Conservation (phyloP, 2,888 invertebrate genomes). For the Caenorhabditis wallacei region DNA sequence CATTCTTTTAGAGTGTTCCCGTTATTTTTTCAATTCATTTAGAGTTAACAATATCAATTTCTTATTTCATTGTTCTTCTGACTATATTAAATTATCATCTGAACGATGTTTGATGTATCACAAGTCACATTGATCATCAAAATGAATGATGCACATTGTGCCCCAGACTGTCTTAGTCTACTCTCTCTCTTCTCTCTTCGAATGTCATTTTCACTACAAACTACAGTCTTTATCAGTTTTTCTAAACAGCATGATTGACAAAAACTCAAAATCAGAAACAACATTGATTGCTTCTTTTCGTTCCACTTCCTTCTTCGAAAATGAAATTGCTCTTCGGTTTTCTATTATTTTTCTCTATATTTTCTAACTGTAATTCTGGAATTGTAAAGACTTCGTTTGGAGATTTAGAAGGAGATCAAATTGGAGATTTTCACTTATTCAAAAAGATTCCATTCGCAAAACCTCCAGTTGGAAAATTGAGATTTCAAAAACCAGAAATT, state of each 20-base stretch:
- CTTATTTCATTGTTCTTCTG: no score
- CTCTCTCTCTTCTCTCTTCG: not conserved
- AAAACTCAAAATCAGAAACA: slow-evolving; percentile 12
- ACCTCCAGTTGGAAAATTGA: slow-evolving; percentile 74
- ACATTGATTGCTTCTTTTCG: slow-evolving; percentile 14
- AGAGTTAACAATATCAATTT: no score
- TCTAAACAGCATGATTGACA: slow-evolving; percentile 21
- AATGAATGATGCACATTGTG: slow-evolving; percentile 25
- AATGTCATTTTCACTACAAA: slow-evolving; percentile 5
- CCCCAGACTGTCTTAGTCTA: slow-evolving; percentile 5
- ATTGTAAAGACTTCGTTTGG: slow-evolving; percentile 39
- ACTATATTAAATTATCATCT: no score
- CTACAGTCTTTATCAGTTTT: slow-evolving; percentile 28
- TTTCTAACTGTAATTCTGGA: slow-evolving; percentile 15
- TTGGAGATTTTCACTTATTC: slow-evolving; percentile 39
- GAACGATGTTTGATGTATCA: not conserved
- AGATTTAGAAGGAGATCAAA: slow-evolving; percentile 30
- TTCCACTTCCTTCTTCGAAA: slow-evolving; percentile 9
- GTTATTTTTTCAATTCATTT: no score
- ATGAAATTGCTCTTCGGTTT: slow-evolving; percentile 16
- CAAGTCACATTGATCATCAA: slow-evolving; percentile 14
- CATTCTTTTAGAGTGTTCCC: no score
- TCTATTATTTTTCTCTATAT: not conserved
- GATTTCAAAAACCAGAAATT: slow-evolving; percentile 70
- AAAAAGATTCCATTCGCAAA: slow-evolving; percentile 73